These are phyloP conservation scores for Dromas ardeola DNA, from an alignment of 2,113 vertebrate species.

Conservation along the genomic window DNA sequence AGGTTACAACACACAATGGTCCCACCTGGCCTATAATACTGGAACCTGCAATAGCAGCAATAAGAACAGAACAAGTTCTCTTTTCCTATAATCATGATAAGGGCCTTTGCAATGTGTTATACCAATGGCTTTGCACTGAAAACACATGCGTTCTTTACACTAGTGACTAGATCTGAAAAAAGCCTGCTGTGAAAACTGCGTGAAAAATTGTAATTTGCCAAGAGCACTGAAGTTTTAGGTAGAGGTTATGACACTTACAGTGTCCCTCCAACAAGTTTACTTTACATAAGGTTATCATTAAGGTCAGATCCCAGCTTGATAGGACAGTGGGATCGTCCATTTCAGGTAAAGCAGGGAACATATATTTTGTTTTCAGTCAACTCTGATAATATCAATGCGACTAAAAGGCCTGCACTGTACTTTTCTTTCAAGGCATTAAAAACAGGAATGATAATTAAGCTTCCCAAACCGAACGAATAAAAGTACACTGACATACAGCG, in stretches of 20 bases:
- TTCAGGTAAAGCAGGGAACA: background rate
- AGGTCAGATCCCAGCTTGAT: background rate
- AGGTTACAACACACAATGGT: background rate
- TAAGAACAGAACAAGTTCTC: background rate
- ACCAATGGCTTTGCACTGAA: background rate
- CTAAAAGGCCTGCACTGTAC: background rate
- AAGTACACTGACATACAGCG: background rate
- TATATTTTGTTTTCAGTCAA: background rate
- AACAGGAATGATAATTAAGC: background rate
- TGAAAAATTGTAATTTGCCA: background rate
- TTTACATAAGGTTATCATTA: background rate
- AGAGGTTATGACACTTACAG: background rate
- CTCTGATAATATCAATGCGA: background rate
- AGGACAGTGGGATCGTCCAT: background rate
- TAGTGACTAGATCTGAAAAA: background rate
- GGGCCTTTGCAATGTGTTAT: background rate
- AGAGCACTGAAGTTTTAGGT: background rate
- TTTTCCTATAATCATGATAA: background rate
- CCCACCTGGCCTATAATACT: background rate
- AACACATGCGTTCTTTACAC: background rate
- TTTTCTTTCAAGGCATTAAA: background rate
- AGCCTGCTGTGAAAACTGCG: background rate
- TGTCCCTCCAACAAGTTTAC: background rate
- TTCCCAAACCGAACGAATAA: background rate
- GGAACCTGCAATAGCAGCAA: background rate